Evolutionary conservation across 2,888 invertebrate species (phyloP), one percentile per base, ranked within the genome.

Genomic region (Globia sparganii): DNA sequence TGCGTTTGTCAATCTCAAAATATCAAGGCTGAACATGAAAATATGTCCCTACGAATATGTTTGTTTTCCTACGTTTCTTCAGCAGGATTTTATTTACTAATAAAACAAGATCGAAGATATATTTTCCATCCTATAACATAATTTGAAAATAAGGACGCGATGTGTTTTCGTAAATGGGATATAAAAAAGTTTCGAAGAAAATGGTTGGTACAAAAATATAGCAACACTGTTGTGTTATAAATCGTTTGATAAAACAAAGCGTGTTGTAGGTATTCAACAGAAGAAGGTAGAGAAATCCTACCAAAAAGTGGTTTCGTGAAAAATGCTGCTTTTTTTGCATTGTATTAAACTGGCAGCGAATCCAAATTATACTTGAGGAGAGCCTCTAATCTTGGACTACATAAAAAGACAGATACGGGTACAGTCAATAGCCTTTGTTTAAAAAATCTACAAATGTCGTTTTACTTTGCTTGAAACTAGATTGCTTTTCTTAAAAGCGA

Each of bases 71-170:
- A 43, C 21, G 18, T 37, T 64, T n/a, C 34, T 34, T 34, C 58
- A 59, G 58, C 46, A 66, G n/a, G 65, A 72, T 78, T 81, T 80
- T 81, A 73, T 79, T 53, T 71, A 83, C 75, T 68, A 85, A 78
- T 86, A 86, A 86, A 85, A 83, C 70, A 58, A 76, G 84, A 86
- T 86, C 81, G 75, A 83, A 86, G 69, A 85, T 75, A 78, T 73
- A 83, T 85, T 53, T 76, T 53, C 53, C 75, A 72, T 66, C 59
- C 65, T 46, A 49, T 56, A 80, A 78, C 70, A 83, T 78, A 83
- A 86, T 85, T 83, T 80, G 83, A 78, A 85, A 82, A 84, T 75
- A 81, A 70, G 62, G 62, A 75, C 53, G 61, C 62, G 37, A 77
- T 74, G 73, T 74, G 62, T 67, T 75, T 59, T 67, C 72, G 64